A percentile compares a stretch with the other conserved stretches of the same genome.
Evolutionary conservation across 2,888 invertebrate species (phyloP).

Genomic region (Zootermopsis nevadensis): DNA sequence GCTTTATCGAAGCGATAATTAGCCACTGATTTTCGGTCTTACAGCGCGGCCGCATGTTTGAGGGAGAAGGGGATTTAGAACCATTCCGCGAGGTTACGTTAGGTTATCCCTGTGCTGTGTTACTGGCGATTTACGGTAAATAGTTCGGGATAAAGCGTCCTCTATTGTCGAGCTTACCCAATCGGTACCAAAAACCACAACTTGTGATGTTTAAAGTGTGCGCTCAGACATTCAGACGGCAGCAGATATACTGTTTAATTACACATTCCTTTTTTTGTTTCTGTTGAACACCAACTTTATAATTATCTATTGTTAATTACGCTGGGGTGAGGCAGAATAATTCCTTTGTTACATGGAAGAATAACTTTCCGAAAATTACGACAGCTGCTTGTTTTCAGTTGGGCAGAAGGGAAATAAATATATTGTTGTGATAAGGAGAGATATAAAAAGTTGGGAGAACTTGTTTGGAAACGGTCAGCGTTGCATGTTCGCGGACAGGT

Average conservation of each 20-base stretch:
- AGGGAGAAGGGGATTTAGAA: too few relatives aligned
- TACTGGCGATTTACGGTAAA: too few relatives aligned
- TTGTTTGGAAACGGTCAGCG: too few relatives aligned
- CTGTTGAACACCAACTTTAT: not conserved
- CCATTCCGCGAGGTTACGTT: too few relatives aligned
- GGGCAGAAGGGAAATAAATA: not conserved
- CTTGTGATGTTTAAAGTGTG: not conserved
- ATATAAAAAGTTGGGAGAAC: too few relatives aligned
- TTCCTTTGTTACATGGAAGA: not conserved
- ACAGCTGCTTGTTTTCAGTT: not conserved
- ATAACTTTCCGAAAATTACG: not conserved
- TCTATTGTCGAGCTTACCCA: not conserved
- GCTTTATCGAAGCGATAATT: too few relatives aligned
- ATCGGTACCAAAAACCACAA: not conserved
- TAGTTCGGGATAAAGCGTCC: not conserved
- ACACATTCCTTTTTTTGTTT: not conserved
- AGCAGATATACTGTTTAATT: not conserved
- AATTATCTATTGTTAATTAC: not conserved
- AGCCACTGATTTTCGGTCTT: not conserved
- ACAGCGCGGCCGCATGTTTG: not conserved
- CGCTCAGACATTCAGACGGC: not conserved
- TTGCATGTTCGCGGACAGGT: too few relatives aligned
- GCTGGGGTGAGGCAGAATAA: not conserved
- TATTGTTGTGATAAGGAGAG: not conserved
- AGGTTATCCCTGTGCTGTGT: too few relatives aligned